Evolutionary conservation across 35 echinoderm and acorn worm genomes (phyloP).

Genomic region (Heliocidaris erythrogramma): DNA sequence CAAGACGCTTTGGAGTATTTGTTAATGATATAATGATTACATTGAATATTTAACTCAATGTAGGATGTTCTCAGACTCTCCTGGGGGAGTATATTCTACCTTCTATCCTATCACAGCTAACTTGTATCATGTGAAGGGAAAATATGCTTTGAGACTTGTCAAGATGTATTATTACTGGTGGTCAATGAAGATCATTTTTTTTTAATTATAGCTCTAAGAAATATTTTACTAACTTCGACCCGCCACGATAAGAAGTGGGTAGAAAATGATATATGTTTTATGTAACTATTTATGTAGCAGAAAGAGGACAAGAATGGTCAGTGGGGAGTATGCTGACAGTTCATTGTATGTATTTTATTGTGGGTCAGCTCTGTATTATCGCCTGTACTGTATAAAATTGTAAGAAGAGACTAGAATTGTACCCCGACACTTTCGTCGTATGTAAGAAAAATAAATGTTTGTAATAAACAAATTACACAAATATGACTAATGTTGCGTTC

Average conservation of each 20-base stretch:
- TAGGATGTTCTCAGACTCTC: background rate
- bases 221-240: background rate
- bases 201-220: background rate
- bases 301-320: background rate
- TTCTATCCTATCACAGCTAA: background rate
- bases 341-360: background rate
- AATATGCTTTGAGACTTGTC: background rate
- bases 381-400: conserved; percentile 38
- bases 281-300: conserved; percentile 33
- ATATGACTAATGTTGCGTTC: background rate
- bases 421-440: conserved; percentile 15
- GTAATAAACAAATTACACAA: conserved; percentile 34
- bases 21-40: background rate
- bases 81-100: background rate
- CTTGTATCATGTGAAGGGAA: background rate
- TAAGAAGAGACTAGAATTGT: background rate
- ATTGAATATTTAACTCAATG: background rate
- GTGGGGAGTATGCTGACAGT: background rate
- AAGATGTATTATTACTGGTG: background rate
- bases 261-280: conserved; percentile 15
- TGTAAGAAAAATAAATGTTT: conserved; percentile 29
- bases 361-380: conserved; percentile 7
- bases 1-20: too few relatives aligned
- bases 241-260: background rate
- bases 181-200: background rate